phyloP scores from a whole-genome alignment of 2,797 vertebrate genomes.

The Melanotaenia parkinsoni region DNA sequence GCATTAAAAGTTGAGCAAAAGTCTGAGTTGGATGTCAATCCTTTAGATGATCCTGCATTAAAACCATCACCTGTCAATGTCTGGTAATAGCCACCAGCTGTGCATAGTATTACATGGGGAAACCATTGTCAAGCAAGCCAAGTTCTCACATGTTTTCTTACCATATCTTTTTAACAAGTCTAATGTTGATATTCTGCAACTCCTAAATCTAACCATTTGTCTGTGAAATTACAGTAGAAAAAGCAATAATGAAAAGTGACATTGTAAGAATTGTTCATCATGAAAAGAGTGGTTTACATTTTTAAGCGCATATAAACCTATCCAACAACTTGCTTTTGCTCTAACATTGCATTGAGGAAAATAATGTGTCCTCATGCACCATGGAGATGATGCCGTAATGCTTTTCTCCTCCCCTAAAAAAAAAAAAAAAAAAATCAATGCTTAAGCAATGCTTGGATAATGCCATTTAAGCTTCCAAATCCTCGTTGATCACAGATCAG shows the following conservation, averaged over 20 bases:
- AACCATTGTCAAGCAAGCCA: background rate
- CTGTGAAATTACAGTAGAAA: background rate
- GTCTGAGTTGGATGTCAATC: background rate
- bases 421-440: constrained; percentile 38
- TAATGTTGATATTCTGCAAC: too few relatives aligned
- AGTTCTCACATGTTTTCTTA: too few relatives aligned
- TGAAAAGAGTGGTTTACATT: background rate
- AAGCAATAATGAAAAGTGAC: background rate
- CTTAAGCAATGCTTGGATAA: constrained; percentile 37
- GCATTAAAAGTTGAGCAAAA: background rate
- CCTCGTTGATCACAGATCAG: constrained; percentile 36
- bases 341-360: background rate
- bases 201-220: too few relatives aligned
- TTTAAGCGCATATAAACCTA: too few relatives aligned
- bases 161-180: too few relatives aligned
- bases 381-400: background rate
- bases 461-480: constrained; percentile 40
- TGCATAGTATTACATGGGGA: background rate
- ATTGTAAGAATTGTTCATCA: background rate
- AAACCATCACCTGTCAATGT: background rate
- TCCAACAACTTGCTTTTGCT: background rate
- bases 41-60: background rate
- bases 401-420: constrained; percentile 3
- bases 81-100: background rate
- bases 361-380: background rate